Percentiles rank a stretch among this genome's conserved stretches.
Evolutionary conservation across 2,113 vertebrate genomes (phyloP).

Genomic region (Pithys albifrons): DNA sequence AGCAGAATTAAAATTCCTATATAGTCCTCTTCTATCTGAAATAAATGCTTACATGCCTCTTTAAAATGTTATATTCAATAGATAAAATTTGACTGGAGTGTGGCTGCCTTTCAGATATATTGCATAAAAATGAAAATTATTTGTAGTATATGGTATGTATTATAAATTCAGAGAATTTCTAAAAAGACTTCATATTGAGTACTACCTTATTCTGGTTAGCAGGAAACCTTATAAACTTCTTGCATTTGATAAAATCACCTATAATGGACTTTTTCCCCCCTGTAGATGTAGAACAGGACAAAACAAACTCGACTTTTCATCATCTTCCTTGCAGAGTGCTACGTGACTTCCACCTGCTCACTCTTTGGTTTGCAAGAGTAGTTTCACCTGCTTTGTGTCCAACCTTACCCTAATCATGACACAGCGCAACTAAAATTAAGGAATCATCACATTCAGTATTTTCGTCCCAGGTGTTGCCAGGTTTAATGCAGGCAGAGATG

Average conservation of each 20-base stretch:
- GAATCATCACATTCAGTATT: background rate
- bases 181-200: background rate
- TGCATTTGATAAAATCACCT: background rate
- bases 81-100: background rate
- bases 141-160: background rate
- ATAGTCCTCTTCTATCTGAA: background rate
- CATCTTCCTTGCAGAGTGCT: background rate
- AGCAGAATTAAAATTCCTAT: slow-evolving; percentile 18
- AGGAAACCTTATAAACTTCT: background rate
- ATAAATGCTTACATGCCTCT: background rate
- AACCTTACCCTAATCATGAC: background rate
- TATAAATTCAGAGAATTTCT: background rate
- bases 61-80: background rate
- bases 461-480: background rate
- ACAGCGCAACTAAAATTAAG: background rate
- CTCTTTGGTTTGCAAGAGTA: background rate
- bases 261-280: rapidly evolving
- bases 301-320: background rate
- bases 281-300: background rate
- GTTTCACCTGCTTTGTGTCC: background rate
- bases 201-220: background rate
- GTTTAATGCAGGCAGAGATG: background rate
- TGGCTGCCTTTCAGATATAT: background rate
- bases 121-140: background rate
- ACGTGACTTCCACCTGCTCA: background rate